Conservation (phyloP, 2,888 invertebrate species). For the Cheilosia impressa region DNA sequence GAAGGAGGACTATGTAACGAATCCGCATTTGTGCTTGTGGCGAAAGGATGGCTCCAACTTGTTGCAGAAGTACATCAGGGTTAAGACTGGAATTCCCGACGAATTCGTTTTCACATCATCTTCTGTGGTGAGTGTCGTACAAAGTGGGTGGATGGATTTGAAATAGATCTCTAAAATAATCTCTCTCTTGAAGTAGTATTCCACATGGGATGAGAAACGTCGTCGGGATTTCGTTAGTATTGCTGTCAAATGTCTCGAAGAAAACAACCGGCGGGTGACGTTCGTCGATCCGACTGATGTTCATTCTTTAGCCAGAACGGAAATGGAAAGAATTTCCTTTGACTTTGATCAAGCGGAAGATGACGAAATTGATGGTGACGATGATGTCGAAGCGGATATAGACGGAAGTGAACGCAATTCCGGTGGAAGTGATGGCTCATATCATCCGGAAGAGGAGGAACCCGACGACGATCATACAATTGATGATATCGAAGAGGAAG, state of each 20-base stretch:
- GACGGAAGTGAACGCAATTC: slow-evolving; percentile 76
- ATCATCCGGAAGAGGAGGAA: slow-evolving; percentile 59
- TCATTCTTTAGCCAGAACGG: slow-evolving; percentile 49
- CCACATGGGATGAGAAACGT: slow-evolving; percentile 83
- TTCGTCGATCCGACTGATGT: slow-evolving; percentile 56
- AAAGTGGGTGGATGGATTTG: not conserved
- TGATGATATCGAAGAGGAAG: slow-evolving; percentile 53
- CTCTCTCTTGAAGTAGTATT: slow-evolving; percentile 81
- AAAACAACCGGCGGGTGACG: slow-evolving; percentile 71
- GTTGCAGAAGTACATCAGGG: slow-evolving; percentile 82
- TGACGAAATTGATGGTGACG: slow-evolving; percentile 70
- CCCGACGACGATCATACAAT: slow-evolving; percentile 54
- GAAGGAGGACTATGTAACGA: slow-evolving; percentile 79
- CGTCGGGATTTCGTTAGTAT: slow-evolving; percentile 81
- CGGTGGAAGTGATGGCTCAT: slow-evolving; percentile 72
- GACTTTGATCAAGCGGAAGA: slow-evolving; percentile 34
- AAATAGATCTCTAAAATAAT: not conserved
- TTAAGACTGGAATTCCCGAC: slow-evolving; percentile 80
- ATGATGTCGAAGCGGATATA: slow-evolving; percentile 75
- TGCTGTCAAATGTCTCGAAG: slow-evolving; percentile 80
- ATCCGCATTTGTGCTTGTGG: slow-evolving; percentile 82
- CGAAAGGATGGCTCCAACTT: slow-evolving; percentile 82
- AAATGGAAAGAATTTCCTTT: slow-evolving; percentile 39
- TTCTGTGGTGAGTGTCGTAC: slow-evolving; percentile 81
- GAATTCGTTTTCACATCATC: slow-evolving; percentile 82